Evolutionary conservation across 92 coral and sea anemone species (phyloP).

Genomic region (Porites lobata): DNA sequence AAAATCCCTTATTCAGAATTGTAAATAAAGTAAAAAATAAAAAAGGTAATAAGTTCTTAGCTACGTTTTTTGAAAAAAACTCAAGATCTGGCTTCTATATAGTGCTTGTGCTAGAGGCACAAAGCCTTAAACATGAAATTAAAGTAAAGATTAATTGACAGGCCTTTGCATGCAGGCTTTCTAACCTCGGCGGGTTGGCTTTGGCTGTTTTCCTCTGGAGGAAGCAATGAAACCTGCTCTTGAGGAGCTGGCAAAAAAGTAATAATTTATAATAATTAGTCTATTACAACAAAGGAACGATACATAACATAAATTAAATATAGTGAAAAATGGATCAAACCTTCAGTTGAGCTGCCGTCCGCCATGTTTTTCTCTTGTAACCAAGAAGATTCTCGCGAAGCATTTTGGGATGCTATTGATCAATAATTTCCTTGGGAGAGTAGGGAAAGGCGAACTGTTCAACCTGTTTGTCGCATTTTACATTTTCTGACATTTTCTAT

Average conservation of each 20-base stretch:
- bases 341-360: slow-evolving; percentile 72
- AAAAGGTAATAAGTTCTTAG: too few relatives aligned
- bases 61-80: too few relatives aligned
- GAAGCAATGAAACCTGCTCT: slow-evolving; percentile 70
- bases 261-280: slow-evolving; percentile 2
- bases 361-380: slow-evolving; percentile 91
- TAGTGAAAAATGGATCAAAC: not conserved
- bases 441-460: slow-evolving; percentile 19
- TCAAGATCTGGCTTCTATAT: too few relatives aligned
- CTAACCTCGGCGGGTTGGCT: slow-evolving; percentile 76
- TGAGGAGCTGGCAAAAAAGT: slow-evolving; percentile 48
- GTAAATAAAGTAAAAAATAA: too few relatives aligned
- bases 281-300: not conserved
- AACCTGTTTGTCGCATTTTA: not conserved
- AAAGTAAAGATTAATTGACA: not conserved
- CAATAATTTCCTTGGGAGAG: not conserved
- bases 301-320: not conserved
- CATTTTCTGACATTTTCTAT: not conserved
- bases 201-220: slow-evolving; percentile 80
- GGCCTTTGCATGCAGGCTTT: not conserved
- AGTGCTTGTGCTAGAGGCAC: too few relatives aligned
- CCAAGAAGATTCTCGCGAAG: slow-evolving; percentile 74
- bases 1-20: too few relatives aligned
- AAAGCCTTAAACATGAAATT: too few relatives aligned
- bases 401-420: slow-evolving; percentile 60